A percentile compares a stretch with the other conserved stretches of the same genome.
Conservation (phyloP, 2,113 vertebrate genomes). For the Protomyctophum bolini region DNA sequence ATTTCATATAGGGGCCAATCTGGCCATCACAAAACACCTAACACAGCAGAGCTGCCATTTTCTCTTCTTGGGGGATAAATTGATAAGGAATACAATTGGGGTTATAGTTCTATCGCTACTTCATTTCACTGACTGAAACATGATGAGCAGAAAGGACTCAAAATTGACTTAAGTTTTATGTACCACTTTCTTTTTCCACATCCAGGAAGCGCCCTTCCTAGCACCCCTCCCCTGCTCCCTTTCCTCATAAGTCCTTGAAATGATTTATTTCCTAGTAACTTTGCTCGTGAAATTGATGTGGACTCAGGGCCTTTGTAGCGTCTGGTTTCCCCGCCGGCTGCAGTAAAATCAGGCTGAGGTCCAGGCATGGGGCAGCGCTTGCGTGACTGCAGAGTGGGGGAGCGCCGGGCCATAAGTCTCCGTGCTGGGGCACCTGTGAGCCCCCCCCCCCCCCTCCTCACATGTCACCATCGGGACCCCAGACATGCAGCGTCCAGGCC, state of each 20-base stretch:
- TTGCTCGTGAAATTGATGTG: constrained; percentile 74
- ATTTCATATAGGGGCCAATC: background rate
- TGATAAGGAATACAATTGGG: background rate
- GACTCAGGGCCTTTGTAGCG: constrained; percentile 64
- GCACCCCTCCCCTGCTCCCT: constrained; percentile 10
- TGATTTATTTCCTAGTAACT: constrained; percentile 78
- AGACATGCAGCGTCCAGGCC: constrained; percentile 42
- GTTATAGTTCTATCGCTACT: background rate
- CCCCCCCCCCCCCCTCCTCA: constrained; percentile 19
- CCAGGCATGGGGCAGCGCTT: constrained; percentile 70
- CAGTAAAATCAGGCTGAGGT: constrained; percentile 75
- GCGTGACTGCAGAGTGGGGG: constrained; percentile 77
- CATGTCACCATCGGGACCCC: constrained; percentile 53
- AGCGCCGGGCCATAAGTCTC: constrained; percentile 30
- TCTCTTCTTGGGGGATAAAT: constrained; percentile 7
- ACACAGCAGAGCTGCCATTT: background rate
- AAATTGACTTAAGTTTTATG: constrained; percentile 14
- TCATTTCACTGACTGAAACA: constrained; percentile 16
- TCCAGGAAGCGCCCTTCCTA: constrained; percentile 13
- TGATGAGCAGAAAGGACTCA: constrained; percentile 6
- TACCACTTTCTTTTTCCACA: constrained; percentile 3
- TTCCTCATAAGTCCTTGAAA: constrained; percentile 59
- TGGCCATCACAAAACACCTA: background rate
- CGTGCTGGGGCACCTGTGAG: constrained; percentile 63
- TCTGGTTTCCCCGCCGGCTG: constrained; percentile 72